Evolutionary conservation across 2,888 invertebrate genomes (phyloP).

Genomic region (Andricus curvator): DNA sequence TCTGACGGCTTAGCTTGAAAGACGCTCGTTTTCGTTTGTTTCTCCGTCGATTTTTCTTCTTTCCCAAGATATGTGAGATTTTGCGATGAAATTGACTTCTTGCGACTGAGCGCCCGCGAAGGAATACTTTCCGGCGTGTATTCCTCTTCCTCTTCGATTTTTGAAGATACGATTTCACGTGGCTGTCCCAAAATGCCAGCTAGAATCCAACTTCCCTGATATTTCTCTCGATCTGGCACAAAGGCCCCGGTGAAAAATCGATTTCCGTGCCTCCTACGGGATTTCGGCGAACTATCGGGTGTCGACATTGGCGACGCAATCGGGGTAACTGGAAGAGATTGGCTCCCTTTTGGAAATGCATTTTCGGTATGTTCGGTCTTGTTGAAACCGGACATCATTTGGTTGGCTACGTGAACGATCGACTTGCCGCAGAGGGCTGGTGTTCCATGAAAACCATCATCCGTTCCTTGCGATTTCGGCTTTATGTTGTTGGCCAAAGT

Average conservation of each 20-base stretch:
- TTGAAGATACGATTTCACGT: slow-evolving; percentile 81
- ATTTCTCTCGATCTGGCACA: slow-evolving; percentile 73
- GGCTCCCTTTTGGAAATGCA: slow-evolving; percentile 80
- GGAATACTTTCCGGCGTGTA: slow-evolving; percentile 60
- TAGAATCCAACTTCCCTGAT: slow-evolving; percentile 83
- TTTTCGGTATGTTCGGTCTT: slow-evolving; percentile 53
- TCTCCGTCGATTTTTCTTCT: slow-evolving; percentile 71
- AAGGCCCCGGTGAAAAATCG: slow-evolving; percentile 82
- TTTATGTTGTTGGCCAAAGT: slow-evolving; percentile 59
- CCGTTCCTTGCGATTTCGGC: slow-evolving; percentile 82
- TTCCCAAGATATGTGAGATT: slow-evolving; percentile 72
- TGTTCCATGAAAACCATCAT: slow-evolving; percentile 83
- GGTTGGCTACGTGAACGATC: slow-evolving; percentile 80
- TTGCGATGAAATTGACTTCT: slow-evolving; percentile 76
- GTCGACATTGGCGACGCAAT: slow-evolving; percentile 82
- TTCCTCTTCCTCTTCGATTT: slow-evolving; percentile 82
- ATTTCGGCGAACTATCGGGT: slow-evolving; percentile 81
- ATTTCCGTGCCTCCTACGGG: slow-evolving; percentile 79
- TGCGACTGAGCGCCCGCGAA: slow-evolving; percentile 71
- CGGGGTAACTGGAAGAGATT: slow-evolving; percentile 86
- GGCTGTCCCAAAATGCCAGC: slow-evolving; percentile 84
- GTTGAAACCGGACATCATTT: slow-evolving; percentile 71
- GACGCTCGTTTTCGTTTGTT: slow-evolving; percentile 59
- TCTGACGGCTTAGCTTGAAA: slow-evolving; percentile 85
- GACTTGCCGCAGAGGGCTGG: slow-evolving; percentile 86